Evolutionary conservation across 2,113 vertebrate genomes (phyloP).

Genomic region (Melanerpes formicivorus): DNA sequence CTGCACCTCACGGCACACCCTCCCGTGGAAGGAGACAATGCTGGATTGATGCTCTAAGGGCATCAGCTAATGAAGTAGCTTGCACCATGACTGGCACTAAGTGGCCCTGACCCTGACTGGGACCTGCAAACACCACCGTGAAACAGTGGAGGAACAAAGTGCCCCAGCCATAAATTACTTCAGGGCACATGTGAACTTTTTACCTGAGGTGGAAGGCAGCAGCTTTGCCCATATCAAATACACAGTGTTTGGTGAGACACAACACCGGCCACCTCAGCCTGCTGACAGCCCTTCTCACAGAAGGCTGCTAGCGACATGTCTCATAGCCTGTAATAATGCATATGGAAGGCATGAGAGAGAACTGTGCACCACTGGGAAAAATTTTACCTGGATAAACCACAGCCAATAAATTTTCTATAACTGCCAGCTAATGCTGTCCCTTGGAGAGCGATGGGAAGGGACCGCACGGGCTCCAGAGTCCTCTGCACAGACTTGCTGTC

Average conservation of each 20-base stretch:
- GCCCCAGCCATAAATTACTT: background rate
- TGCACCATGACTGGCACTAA: background rate
- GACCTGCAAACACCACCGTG: background rate
- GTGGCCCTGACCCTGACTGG: accelerated
- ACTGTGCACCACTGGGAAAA: background rate
- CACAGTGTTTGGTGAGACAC: accelerated
- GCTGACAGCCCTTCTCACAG: background rate
- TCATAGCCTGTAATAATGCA: background rate
- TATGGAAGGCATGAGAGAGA: background rate
- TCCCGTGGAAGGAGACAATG: background rate
- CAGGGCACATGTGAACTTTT: accelerated
- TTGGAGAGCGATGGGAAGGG: constrained; percentile 46
- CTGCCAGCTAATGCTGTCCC: constrained; percentile 50
- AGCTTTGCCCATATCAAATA: background rate
- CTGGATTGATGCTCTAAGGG: background rate
- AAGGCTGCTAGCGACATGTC: background rate
- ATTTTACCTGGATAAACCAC: constrained; percentile 24
- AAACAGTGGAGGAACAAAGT: background rate
- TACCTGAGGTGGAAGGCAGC: background rate
- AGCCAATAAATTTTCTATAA: constrained; percentile 46
- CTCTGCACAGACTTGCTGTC: constrained; percentile 48
- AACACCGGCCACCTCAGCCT: accelerated
- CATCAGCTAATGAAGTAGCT: accelerated
- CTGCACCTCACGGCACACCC: background rate
- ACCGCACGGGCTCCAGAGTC: constrained; percentile 14